Evolutionary conservation across 2,113 vertebrate species (phyloP).

Genomic region (Boulengeromyrus knoepffleri): DNA sequence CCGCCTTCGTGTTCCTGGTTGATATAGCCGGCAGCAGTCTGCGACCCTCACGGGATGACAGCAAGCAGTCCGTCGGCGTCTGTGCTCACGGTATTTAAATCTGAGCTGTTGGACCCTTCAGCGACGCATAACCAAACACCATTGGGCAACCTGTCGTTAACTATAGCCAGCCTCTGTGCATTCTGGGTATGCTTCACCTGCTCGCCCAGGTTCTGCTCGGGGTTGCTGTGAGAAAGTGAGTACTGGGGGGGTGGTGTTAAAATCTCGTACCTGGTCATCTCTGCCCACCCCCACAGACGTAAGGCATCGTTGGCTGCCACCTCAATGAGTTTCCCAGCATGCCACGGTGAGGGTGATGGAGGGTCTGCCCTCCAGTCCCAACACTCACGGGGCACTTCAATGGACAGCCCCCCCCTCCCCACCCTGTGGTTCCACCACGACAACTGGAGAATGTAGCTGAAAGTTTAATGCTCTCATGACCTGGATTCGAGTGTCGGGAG

Average conservation of each 20-base stretch:
- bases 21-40: background rate
- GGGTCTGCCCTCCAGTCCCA: background rate
- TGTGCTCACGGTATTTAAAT: background rate
- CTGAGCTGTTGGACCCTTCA: background rate
- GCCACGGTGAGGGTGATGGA: background rate
- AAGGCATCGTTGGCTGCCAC: background rate
- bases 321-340: background rate
- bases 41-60: no score
- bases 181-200: background rate
- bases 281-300: background rate
- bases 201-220: background rate
- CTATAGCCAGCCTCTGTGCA: background rate
- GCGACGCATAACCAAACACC: background rate
- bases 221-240: background rate
- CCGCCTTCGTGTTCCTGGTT: background rate
- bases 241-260: background rate
- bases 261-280: background rate
- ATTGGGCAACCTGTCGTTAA: background rate
- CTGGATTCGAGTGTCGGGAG: conserved; percentile 48
- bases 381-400: background rate
- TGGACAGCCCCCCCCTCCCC: background rate
- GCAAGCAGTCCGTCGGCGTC: no score
- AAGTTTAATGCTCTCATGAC: conserved; percentile 63
- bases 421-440: background rate
- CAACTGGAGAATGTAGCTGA: conserved; percentile 54